Base-by-base conservation (phyloP, 2,888 invertebrate species). In the Trichopria drosophilae region DNA sequence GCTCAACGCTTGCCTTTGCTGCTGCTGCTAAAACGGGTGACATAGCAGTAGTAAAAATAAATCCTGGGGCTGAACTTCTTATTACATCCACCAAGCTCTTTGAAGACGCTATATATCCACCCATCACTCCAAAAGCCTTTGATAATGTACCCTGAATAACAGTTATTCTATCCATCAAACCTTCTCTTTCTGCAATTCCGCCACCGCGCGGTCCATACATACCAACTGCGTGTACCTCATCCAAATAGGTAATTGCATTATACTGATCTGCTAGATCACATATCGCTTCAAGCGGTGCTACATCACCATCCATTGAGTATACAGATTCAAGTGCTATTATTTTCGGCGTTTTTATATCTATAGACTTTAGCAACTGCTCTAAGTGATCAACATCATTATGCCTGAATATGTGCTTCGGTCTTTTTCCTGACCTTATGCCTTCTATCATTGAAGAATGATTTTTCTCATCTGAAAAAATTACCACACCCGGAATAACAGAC, bases 361-460 rank as follows among this genome's bases (percentile, higher is more conserved):
- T 80, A 56, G 79, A 80, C 53, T 82, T 78, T 54, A 94, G 77
- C 54, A 90, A 71, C 60, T 84, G 79, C 65, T 88, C 85, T 63
- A 95, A 80, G 76, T 94, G 91, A 34, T 78, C 78, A 0, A 90
- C 88, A 73, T 94, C 92, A 73, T 94, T 94, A 76, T 94, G 94
- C 31, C 87, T 83, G 76, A 92, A 95, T 65, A 95, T 88, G 73
- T 91, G 89, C 74, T 94, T 94, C 0, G 88, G 87, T 3, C 87
- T 91, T 43, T 87, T 83, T 71, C 92, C 91, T 76, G 93, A 93
- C 44, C 89, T 79, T 53, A 95, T 94, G 2, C 95, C 95, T 71
- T 92, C 90, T 61, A 95, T 95, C 93, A 95, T 94, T 0, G 93
- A 93, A 10, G 95, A 94, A 76, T 95, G 95, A 75, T 95, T 95